Evolutionary conservation across 2,113 vertebrate genomes (phyloP).

Genomic region (Columbina picui): DNA sequence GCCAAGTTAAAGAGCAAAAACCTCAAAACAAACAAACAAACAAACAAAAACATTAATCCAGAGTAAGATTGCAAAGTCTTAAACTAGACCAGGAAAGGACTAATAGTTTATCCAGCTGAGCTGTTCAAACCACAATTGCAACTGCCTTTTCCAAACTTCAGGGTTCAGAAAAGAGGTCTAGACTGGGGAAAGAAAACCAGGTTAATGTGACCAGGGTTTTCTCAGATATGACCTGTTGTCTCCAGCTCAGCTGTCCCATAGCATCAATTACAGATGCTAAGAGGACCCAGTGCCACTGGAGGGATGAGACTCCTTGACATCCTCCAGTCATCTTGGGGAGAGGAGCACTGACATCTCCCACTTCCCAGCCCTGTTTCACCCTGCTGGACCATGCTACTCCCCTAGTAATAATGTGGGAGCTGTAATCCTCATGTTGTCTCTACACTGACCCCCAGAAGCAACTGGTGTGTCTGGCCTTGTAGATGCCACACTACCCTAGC

Average conservation of each 20-base stretch:
- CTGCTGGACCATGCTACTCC: background rate
- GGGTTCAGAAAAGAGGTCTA: background rate
- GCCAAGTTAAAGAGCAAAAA: slow-evolving; percentile 21
- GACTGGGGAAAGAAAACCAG: background rate
- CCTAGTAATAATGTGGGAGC: background rate
- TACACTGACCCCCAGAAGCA: background rate
- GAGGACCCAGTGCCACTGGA: background rate
- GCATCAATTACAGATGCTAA: background rate
- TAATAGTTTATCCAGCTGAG: background rate
- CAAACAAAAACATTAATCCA: background rate
- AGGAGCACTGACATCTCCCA: rapidly evolving
- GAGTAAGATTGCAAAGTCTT: background rate
- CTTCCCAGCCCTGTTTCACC: background rate
- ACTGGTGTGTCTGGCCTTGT: background rate
- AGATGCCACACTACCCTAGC: background rate
- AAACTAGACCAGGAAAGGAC: background rate
- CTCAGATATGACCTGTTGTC: background rate
- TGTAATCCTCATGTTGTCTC: background rate
- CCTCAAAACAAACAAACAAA: background rate
- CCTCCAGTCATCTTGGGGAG: background rate
- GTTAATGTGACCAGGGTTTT: background rate
- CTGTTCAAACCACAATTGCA: background rate
- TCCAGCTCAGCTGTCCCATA: background rate
- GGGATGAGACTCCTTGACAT: background rate
- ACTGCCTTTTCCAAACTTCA: background rate